Evolutionary conservation across 1,140 invertebrate genomes (phyloP).

Genomic region (Sitophilus oryzae): DNA sequence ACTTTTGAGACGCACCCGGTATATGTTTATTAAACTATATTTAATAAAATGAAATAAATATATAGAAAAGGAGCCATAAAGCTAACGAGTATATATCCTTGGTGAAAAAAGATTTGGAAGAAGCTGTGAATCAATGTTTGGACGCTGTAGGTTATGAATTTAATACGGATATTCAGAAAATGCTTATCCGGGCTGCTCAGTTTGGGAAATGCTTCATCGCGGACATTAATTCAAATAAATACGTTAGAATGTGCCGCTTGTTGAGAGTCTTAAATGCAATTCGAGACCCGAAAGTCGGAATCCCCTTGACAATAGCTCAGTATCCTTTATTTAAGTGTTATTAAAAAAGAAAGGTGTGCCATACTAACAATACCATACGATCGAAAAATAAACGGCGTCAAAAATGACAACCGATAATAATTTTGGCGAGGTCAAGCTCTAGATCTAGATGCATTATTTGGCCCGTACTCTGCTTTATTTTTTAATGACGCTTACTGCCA

Average conservation of each 20-base stretch:
- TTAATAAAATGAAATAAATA: too few relatives aligned
- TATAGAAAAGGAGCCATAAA: conserved; percentile 78
- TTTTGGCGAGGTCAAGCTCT: too few relatives aligned
- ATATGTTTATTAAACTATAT: too few relatives aligned
- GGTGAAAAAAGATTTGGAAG: conserved; percentile 71
- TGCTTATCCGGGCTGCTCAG: conserved; percentile 81
- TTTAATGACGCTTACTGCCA: too few relatives aligned
- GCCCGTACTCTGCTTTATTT: too few relatives aligned
- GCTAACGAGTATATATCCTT: conserved; percentile 90
- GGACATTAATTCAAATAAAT: conserved; percentile 71
- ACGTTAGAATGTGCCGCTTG: conserved; percentile 82
- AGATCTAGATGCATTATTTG: too few relatives aligned
- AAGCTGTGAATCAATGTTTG: conserved; percentile 84
- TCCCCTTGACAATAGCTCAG: conserved; percentile 87
- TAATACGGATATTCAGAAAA: conserved; percentile 79
- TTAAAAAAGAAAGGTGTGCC: background rate
- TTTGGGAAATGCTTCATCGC: conserved; percentile 91
- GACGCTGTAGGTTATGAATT: conserved; percentile 89
- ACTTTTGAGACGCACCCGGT: too few relatives aligned
- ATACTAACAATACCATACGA: too few relatives aligned
- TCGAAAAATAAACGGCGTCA: too few relatives aligned
- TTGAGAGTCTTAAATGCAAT: conserved; percentile 89
- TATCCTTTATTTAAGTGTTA: conserved; percentile 57
- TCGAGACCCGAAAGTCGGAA: conserved; percentile 76
- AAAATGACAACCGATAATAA: too few relatives aligned